Base-by-base conservation (phyloP, 2,888 invertebrate species). In the Hypercompe scribonia region DNA sequence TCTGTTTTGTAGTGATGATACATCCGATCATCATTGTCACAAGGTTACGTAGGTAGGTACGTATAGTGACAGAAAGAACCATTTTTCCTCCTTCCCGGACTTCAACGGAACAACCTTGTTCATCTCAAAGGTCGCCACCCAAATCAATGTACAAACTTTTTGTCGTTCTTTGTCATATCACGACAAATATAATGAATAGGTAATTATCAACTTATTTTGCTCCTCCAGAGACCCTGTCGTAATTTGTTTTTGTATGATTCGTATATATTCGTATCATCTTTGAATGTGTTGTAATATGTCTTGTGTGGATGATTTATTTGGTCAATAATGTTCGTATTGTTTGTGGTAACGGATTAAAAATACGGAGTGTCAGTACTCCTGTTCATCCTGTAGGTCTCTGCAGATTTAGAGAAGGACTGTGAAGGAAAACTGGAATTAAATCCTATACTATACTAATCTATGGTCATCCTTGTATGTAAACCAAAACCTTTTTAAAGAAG, bases 81-180 rank as follows among this genome's bases (percentile, higher is more conserved):
- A 86, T 90, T 93, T 89, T 94, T 95, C 94, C 95, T 94, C 85
- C 91, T 95, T 94, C 94, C 84, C 74, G 71, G 81, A 86, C 79
- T 85, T 77, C 88, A 83, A 86, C 93, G 93, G 92, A 92, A 94
- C 92, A 91, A 90, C 95, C 94, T 95, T 93, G 94, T 89, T 85
- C 90, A 88, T 89, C 89, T 80, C 80, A 83, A 90, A 92, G 93
- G 93, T 89, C 91, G 89, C 83, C 86, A 86, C 87, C 89, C 87
- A 88, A 91, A 90, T 88, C 87, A 88, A 87, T 83, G 88, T 89
- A 87, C 88, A 87, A 86, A 83, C 80, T 88, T 89, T 90, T 88
- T 89, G 83, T 82, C 75, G 76, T 78, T 80, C 80, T 79, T 80
- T 82, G 82, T 87, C 83, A 78, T 84, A 81, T 84, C 81, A 82